Evolutionary conservation across 2,888 invertebrate species (phyloP).

Genomic region (Drosophila flavopinicola): DNA sequence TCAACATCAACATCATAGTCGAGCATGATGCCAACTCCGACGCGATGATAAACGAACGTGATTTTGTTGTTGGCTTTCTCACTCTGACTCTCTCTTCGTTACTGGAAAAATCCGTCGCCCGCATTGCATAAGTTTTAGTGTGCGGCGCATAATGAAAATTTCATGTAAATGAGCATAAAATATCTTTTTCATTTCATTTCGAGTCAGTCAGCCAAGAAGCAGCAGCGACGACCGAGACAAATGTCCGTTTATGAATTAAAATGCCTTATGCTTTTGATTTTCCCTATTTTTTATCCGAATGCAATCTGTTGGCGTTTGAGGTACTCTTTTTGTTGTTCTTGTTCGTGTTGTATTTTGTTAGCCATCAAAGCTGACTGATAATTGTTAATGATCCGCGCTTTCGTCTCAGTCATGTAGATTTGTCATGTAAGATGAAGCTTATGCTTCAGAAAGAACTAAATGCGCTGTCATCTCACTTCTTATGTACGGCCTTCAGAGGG

Average conservation of each 20-base stretch:
- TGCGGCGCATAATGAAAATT: constrained; percentile 77
- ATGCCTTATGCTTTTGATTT: constrained; percentile 77
- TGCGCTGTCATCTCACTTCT: too few species aligned
- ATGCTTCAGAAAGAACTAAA: too few species aligned
- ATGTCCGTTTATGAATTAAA: constrained; percentile 83
- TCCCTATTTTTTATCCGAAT: constrained; percentile 17
- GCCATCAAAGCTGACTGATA: constrained; percentile 47
- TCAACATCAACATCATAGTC: constrained; percentile 78
- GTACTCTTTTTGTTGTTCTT: neutral
- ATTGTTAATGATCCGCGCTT: constrained; percentile 45
- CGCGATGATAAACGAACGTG: constrained; percentile 78
- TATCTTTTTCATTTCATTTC: constrained; percentile 79
- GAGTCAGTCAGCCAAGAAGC: constrained; percentile 52
- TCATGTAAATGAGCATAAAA: constrained; percentile 83
- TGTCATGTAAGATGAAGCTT: too few species aligned
- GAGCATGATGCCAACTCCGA: constrained; percentile 62
- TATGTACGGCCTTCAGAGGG: too few species aligned
- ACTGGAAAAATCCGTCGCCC: constrained; percentile 52
- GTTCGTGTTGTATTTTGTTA: constrained; percentile 3
- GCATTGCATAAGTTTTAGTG: constrained; percentile 70
- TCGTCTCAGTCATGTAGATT: neutral
- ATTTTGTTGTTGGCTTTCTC: constrained; percentile 70
- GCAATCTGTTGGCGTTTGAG: constrained; percentile 31
- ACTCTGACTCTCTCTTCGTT: neutral
- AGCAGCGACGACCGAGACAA: constrained; percentile 68